Percentiles rank a stretch among this genome's conserved stretches.
phyloP scores from a whole-genome alignment of 2,888 invertebrate species.

The Eulithis testata region DNA sequence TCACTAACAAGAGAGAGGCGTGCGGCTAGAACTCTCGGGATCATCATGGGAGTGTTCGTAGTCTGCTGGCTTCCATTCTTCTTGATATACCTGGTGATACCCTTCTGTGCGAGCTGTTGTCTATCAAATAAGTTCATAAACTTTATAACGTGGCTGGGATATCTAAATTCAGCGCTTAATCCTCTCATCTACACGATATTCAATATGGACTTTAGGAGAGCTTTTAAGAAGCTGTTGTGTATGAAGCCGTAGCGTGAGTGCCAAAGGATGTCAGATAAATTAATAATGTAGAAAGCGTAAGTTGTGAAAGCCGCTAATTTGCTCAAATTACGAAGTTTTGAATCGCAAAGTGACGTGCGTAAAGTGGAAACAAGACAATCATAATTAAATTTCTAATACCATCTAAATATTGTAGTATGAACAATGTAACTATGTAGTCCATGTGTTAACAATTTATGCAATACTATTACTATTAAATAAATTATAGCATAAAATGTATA shows the following conservation, averaged over 20 bases:
- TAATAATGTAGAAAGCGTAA: constrained; percentile 52
- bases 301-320: constrained; percentile 63
- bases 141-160: constrained; percentile 97
- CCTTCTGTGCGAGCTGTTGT: constrained; percentile 93
- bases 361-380: constrained; percentile 27
- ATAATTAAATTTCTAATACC: constrained; percentile 32
- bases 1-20: constrained; percentile 97
- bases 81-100: constrained; percentile 96
- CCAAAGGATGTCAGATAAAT: constrained; percentile 58
- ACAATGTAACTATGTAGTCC: constrained; percentile 28
- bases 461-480: constrained; percentile 32
- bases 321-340: constrained; percentile 68
- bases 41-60: constrained; percentile 99
- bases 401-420: constrained; percentile 34
- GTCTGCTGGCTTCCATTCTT: constrained; percentile 99
- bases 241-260: constrained; percentile 68
- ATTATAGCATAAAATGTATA: constrained; percentile 44
- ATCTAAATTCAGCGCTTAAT: constrained; percentile 95
- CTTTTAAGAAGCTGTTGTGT: constrained; percentile 90
- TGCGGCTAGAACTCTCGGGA: constrained; percentile 97
- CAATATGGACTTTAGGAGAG: constrained; percentile 95
- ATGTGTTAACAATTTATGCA: constrained; percentile 37
- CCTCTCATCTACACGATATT: constrained; percentile 98
- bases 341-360: constrained; percentile 50
- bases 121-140: constrained; percentile 92